These are phyloP conservation scores for Rhineura floridana DNA, from an alignment of 2,113 vertebrate genomes.

Conservation along the genomic window DNA sequence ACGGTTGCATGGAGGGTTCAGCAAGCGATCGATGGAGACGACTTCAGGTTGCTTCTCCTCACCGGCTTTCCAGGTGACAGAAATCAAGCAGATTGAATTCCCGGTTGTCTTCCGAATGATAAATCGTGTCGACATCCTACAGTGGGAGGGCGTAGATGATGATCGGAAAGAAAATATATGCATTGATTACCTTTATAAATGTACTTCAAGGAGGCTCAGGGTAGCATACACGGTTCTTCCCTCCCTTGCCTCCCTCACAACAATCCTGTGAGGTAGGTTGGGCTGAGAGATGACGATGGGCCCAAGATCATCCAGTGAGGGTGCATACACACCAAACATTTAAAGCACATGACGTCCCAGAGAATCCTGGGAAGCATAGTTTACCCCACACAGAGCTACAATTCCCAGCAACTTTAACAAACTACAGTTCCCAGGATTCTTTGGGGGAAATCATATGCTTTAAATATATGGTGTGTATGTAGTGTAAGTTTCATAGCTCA, in stretches of 20 bases:
- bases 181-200: too few relatives aligned
- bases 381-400: too few relatives aligned
- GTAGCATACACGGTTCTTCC: background rate
- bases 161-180: background rate
- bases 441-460: too few relatives aligned
- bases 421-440: too few relatives aligned
- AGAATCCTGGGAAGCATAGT: too few relatives aligned
- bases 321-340: too few relatives aligned
- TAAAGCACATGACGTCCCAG: too few relatives aligned
- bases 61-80: slow-evolving; percentile 91
- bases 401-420: too few relatives aligned
- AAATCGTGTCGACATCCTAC: slow-evolving; percentile 94
- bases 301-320: background rate
- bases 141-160: background rate
- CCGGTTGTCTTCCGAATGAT: slow-evolving; percentile 91
- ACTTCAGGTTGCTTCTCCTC: slow-evolving; percentile 27
- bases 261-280: background rate
- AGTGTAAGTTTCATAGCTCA: background rate
- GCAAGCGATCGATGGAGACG: too few relatives aligned
- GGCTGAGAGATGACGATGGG: too few relatives aligned
- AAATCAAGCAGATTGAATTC: slow-evolving; percentile 91
- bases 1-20: background rate
- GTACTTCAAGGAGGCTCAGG: background rate
- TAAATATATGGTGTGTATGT: too few relatives aligned
- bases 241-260: too few relatives aligned